Evolutionary conservation across 37 sponge, comb jelly and placozoan genomes (phyloP).

Genomic region (Spongia lamella): DNA sequence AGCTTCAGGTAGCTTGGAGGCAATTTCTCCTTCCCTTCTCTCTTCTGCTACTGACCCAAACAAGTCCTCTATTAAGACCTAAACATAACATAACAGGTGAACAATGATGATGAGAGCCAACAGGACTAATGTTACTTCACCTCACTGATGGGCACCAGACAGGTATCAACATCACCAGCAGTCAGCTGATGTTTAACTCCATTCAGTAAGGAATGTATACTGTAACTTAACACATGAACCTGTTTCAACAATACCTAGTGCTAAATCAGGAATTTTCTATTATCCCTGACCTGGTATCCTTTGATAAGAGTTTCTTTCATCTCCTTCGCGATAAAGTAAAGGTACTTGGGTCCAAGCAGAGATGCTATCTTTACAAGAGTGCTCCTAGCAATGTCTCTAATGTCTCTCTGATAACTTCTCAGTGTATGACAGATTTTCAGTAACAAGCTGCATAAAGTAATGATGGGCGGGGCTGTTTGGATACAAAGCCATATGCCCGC

Average conservation of each 20-base stretch:
- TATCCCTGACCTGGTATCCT: constrained; percentile 80
- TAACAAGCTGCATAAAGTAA: constrained; percentile 47
- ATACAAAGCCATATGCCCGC: not conserved
- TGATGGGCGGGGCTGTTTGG: not conserved
- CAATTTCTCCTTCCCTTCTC: constrained; percentile 67
- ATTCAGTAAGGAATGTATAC: constrained; percentile 67
- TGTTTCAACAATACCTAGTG: constrained; percentile 1
- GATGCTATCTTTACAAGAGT: constrained; percentile 81
- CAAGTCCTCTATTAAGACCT: constrained; percentile 69
- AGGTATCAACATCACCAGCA: constrained; percentile 79
- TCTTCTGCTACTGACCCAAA: constrained; percentile 87
- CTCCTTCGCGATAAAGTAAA: constrained; percentile 72
- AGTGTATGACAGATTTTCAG: constrained; percentile 77
- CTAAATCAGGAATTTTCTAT: not conserved
- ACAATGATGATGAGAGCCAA: not conserved
- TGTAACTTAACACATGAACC: constrained; percentile 85
- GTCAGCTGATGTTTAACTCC: constrained; percentile 51
- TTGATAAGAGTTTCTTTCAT: constrained; percentile 74
- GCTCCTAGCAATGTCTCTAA: constrained; percentile 66
- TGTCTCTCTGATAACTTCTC: constrained; percentile 67
- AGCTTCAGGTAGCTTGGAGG: constrained; percentile 77
- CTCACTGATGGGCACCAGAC: constrained; percentile 49
- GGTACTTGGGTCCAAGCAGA: constrained; percentile 70
- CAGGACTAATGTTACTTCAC: not conserved
- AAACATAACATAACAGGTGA: not conserved